Conservation (phyloP, 2,888 invertebrate species). For the Ornithoptera priamus region DNA sequence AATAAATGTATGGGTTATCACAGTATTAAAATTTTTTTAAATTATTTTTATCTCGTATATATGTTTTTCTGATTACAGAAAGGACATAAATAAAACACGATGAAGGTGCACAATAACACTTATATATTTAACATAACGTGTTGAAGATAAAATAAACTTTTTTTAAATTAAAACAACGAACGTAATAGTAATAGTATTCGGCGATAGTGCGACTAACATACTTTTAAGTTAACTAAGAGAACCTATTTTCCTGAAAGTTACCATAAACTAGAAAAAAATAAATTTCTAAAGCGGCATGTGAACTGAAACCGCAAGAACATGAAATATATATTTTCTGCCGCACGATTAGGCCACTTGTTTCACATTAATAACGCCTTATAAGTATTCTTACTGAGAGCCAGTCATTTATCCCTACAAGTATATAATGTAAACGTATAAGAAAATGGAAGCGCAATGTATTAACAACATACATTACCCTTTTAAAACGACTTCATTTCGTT, state of each 20-base stretch:
- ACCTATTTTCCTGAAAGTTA: too few species aligned
- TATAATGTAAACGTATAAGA: slow-evolving; percentile 30
- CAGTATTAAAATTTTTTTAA: too few species aligned
- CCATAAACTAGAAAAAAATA: too few species aligned
- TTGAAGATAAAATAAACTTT: slow-evolving; percentile 77
- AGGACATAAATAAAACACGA: slow-evolving; percentile 38
- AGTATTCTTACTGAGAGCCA: slow-evolving; percentile 50
- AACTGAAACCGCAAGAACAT: not conserved
- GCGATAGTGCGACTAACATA: slow-evolving; percentile 40
- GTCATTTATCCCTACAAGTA: slow-evolving; percentile 49
- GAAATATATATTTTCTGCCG: slow-evolving; percentile 8
- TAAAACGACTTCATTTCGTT: not conserved
- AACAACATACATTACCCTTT: slow-evolving; percentile 4
- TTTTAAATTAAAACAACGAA: slow-evolving; percentile 78
- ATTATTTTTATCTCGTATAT: too few species aligned
- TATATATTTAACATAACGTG: slow-evolving; percentile 76
- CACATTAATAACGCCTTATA: slow-evolving; percentile 14
- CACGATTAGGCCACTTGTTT: slow-evolving; percentile 28
- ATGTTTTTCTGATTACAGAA: too few species aligned
- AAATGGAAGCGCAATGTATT: slow-evolving; percentile 24
- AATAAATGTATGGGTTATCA: too few species aligned
- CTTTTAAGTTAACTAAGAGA: too few species aligned
- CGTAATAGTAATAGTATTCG: slow-evolving; percentile 49
- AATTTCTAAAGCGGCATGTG: too few species aligned
- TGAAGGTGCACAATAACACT: slow-evolving; percentile 71